Conservation (phyloP, 2,888 invertebrate species). For the Tinea trinotella region DNA sequence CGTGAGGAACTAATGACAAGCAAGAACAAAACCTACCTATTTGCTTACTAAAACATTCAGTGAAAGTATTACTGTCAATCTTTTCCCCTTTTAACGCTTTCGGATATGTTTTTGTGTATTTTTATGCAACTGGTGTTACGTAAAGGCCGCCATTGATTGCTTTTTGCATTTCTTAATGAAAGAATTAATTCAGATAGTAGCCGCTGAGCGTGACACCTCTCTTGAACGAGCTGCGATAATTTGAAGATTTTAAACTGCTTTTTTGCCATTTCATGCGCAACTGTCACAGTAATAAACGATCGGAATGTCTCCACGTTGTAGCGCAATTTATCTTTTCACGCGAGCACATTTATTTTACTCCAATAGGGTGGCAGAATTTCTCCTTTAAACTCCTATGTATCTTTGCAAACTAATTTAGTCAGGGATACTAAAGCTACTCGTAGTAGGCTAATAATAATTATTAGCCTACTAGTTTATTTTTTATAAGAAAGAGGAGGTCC, state of each 20-base stretch:
- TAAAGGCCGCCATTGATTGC: conserved; percentile 10
- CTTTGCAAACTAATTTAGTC: no score
- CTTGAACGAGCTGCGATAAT: background rate
- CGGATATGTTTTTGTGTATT: conserved; percentile 20
- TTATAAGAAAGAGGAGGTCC: no score
- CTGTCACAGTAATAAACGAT: background rate
- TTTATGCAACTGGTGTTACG: conserved; percentile 7
- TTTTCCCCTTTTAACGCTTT: conserved; percentile 26
- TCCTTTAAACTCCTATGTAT: no score
- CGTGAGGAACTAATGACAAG: conserved; percentile 4
- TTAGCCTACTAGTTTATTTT: no score
- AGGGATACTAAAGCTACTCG: no score
- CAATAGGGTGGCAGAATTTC: no score
- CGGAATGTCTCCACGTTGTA: background rate
- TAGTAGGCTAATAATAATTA: no score
- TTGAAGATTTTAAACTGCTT: background rate
- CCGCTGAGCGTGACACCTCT: background rate
- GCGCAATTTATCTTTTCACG: background rate
- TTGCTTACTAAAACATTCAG: conserved; percentile 23
- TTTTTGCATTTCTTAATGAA: conserved; percentile 15
- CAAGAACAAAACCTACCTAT: conserved; percentile 6
- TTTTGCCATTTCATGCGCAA: background rate
- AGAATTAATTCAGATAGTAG: background rate
- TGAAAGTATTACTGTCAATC: conserved; percentile 32
- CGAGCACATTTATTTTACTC: no score